These are phyloP conservation scores for Calosoma granatense DNA, from an alignment of 1,140 invertebrate genomes.

Conservation along the genomic window DNA sequence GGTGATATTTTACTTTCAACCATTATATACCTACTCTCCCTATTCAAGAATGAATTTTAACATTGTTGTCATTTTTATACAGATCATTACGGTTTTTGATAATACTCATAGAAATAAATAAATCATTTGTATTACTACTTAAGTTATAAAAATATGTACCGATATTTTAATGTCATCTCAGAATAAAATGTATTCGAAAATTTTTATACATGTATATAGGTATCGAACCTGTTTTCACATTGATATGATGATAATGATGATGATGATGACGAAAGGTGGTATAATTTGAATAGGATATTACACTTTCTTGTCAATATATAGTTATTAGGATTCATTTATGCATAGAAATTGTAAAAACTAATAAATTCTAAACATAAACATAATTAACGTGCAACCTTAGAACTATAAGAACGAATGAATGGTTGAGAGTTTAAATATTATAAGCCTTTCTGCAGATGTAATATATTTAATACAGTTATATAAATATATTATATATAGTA, in stretches of 20 bases:
- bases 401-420: conserved; percentile 3
- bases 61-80: conserved; percentile 5
- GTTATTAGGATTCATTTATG: conserved; percentile 8
- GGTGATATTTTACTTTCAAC: no score
- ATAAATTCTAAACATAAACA: conserved; percentile 3
- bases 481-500: conserved; percentile 18
- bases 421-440: conserved; percentile 7
- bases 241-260: neutral
- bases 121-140: no score
- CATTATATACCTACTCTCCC: neutral
- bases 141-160: no score
- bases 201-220: conserved; percentile 8
- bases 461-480: conserved; percentile 28
- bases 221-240: neutral
- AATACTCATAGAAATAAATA: neutral
- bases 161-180: neutral
- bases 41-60: neutral
- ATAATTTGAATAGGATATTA: conserved; percentile 7
- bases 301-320: conserved; percentile 8
- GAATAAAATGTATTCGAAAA: neutral
- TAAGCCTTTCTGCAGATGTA: conserved; percentile 34
- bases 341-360: conserved; percentile 7
- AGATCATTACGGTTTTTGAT: no score
- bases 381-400: conserved; percentile 9
- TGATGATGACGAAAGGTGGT: no score